Evolutionary conservation across 2,113 vertebrate genomes (phyloP).

Genomic region (Heterochromis multidens): DNA sequence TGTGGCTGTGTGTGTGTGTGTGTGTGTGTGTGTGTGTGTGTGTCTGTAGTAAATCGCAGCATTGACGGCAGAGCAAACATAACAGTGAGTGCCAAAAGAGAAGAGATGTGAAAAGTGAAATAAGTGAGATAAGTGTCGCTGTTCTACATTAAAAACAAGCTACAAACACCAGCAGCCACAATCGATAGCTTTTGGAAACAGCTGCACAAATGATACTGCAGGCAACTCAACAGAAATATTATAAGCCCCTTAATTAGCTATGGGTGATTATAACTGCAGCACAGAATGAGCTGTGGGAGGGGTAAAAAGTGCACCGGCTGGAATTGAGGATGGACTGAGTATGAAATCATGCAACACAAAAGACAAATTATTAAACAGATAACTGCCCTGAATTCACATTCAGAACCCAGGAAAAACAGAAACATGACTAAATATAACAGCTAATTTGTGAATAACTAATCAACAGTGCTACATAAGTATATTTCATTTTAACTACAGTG

Average conservation of each 20-base stretch:
- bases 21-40: no score
- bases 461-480: neutral
- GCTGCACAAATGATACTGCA: slow-evolving; percentile 23
- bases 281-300: neutral
- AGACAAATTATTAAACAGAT: neutral
- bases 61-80: no score
- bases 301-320: slow-evolving; percentile 7
- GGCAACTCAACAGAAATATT: slow-evolving; percentile 10
- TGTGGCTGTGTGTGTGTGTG: no score
- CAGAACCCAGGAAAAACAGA: neutral
- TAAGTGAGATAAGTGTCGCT: no score
- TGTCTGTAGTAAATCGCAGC: no score
- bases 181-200: slow-evolving; percentile 28
- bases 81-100: no score
- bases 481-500: neutral
- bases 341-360: neutral
- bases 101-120: no score
- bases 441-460: neutral
- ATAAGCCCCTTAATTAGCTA: slow-evolving; percentile 43
- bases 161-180: slow-evolving; percentile 1
- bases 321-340: neutral
- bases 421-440: neutral
- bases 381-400: neutral
- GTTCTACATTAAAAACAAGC: neutral
- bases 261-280: slow-evolving; percentile 35